A percentile compares a stretch with the other conserved stretches of the same genome.
Evolutionary conservation across 2,113 vertebrate species (phyloP).

Genomic region (Oxyruncus cristatus): DNA sequence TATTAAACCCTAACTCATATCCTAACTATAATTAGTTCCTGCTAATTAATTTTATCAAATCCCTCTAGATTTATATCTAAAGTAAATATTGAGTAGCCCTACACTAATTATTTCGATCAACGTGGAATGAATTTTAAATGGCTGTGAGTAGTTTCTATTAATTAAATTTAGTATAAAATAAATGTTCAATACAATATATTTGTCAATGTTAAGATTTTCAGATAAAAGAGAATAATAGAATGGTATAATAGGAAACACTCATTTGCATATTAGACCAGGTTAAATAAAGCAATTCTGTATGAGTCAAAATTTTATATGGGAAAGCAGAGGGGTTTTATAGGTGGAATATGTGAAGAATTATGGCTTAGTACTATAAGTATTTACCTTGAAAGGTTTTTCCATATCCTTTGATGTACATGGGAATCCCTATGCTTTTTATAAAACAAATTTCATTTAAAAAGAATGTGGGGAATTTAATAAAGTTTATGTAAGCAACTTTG

Average conservation of each 20-base stretch:
- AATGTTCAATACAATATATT: slow-evolving; percentile 67
- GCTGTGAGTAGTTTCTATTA: slow-evolving; percentile 72
- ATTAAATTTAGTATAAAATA: slow-evolving; percentile 77
- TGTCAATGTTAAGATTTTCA: slow-evolving; percentile 56
- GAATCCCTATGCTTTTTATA: not conserved
- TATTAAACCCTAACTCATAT: slow-evolving; percentile 82
- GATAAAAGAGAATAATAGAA: not conserved
- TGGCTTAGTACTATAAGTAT: not conserved
- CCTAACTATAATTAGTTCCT: slow-evolving; percentile 83
- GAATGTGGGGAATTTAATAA: not conserved
- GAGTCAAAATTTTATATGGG: not conserved
- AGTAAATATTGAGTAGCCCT: slow-evolving; percentile 85
- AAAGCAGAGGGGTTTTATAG: not conserved
- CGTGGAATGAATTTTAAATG: slow-evolving; percentile 75
- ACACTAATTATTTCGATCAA: slow-evolving; percentile 83
- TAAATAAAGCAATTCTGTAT: not conserved
- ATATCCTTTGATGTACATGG: not conserved
- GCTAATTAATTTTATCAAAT: slow-evolving; percentile 85
- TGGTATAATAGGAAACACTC: not conserved
- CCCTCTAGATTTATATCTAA: slow-evolving; percentile 80
- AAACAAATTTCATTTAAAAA: not conserved
- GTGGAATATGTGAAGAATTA: not conserved
- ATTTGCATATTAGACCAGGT: not conserved
- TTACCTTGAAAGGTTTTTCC: not conserved
- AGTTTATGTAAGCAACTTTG: not conserved